Evolutionary conservation across 2,797 vertebrate species (phyloP).

Genomic region (Botia almorhae): DNA sequence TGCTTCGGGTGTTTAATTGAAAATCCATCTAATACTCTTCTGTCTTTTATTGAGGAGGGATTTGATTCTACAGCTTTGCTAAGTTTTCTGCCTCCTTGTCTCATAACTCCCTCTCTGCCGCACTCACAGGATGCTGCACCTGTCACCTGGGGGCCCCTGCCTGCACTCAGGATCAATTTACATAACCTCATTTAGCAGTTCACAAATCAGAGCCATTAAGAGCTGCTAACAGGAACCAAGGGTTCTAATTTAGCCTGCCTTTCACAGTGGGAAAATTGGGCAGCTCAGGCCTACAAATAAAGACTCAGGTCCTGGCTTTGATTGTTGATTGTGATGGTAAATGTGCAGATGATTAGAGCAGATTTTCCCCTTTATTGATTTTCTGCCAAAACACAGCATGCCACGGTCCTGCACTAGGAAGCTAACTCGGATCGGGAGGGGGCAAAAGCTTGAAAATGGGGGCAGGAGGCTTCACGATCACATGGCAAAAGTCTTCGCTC

Average conservation of each 20-base stretch:
- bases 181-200: conserved; percentile 99
- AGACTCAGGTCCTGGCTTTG: conserved; percentile 99
- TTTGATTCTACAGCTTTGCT: conserved; percentile 50
- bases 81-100: conserved; percentile 62
- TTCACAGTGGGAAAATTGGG: conserved; percentile 99
- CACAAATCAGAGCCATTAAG: conserved; percentile 99
- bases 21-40: conserved; percentile 49
- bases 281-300: conserved; percentile 99
- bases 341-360: conserved; percentile 99
- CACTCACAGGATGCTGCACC: conserved; percentile 91
- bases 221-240: conserved; percentile 99
- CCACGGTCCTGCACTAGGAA: conserved; percentile 88
- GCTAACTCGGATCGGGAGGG: conserved; percentile 54
- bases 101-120: conserved; percentile 53
- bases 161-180: conserved; percentile 99
- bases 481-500: conserved; percentile 48
- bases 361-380: conserved; percentile 99
- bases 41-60: conserved; percentile 32
- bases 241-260: conserved; percentile 99
- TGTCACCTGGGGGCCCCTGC: conserved; percentile 99
- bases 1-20: conserved; percentile 49
- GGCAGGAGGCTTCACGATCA: conserved; percentile 71
- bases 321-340: conserved; percentile 99
- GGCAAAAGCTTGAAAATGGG: conserved; percentile 57
- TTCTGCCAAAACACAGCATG: conserved; percentile 99